These are phyloP conservation scores for Protula sp. DNA, from an alignment of 2,888 invertebrate species.

Conservation along the genomic window DNA sequence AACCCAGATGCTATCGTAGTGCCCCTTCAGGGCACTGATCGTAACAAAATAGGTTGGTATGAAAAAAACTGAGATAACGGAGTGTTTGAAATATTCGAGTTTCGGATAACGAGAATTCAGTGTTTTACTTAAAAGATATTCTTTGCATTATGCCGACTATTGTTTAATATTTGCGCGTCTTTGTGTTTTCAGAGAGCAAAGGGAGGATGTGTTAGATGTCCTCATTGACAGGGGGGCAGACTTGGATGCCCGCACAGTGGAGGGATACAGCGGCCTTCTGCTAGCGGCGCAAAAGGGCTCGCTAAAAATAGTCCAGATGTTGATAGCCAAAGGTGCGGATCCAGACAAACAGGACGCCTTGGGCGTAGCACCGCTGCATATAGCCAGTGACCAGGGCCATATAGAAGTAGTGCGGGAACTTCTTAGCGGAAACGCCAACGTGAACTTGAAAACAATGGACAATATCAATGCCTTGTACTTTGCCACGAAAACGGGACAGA, in stretches of 20 bases:
- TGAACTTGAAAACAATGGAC: constrained; percentile 22
- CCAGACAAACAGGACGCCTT: constrained; percentile 18
- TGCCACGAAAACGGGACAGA: constrained; percentile 22
- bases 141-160: too few species aligned
- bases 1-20: too few species aligned
- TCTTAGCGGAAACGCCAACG: constrained; percentile 19
- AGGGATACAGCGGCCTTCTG: constrained; percentile 22
- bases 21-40: too few species aligned
- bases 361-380: constrained; percentile 27
- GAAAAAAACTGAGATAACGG: too few species aligned
- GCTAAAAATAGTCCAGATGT: not conserved
- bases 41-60: too few species aligned
- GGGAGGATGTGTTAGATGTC: constrained; percentile 12
- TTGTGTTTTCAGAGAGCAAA: too few species aligned
- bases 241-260: constrained; percentile 22
- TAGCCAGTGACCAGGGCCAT: constrained; percentile 24
- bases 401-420: constrained; percentile 16
- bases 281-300: constrained; percentile 20
- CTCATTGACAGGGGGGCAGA: constrained; percentile 17
- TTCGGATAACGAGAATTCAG: too few species aligned
- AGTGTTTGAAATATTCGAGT: too few species aligned
- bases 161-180: too few species aligned
- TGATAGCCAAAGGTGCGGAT: constrained; percentile 7
- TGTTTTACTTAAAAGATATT: too few species aligned
- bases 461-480: constrained; percentile 24